Base-by-base conservation (phyloP, 2,797 vertebrate genomes). In the Lates japonicus region DNA sequence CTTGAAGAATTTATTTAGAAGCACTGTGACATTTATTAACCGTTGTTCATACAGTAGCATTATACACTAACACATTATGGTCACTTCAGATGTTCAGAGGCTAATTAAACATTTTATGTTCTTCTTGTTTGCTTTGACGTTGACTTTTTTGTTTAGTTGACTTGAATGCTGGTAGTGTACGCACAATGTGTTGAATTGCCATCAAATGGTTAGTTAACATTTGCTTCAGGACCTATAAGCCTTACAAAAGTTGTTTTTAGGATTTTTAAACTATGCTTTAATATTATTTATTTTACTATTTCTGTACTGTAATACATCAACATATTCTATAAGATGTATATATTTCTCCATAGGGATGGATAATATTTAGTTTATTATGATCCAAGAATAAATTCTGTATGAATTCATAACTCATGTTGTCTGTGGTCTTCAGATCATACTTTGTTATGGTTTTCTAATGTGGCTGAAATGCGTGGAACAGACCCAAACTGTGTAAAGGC, bases 351-450 rank as follows among this genome's bases (percentile, higher is more conserved):
- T 71, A 79, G 49, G 67, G 59, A 86, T 66, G 58, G 54, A 77
- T 70, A 73, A 61, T 81, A 75, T 89, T 91, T 82, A 86, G 73
- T 88, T 82, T 74, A 78, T 74, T 81, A 69, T 81, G n/a, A 82
- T 81, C 88, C 70, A 65, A 73, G 72, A 93, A 92, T 93, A 93
- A 92, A 91, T 66, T 66, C 46, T 76, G 14, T n/a, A 70, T 82
- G 60, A 74, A 75, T 88, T 75, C 63, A 19, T 66, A 70, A 74
- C 22, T 46, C 19, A 20, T 65, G 16, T 8, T 68, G 49, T 83
- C n/a, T 80, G 31, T 73, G 12, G 31, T 70, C 48, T 70, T 31
- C 8, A 33, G 17, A 8, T 33, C 25, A 8, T 16, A 5, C 22
- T 10, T 29, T 16, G 10, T 35, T 48, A 11, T n/a, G 22, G 8